Evolutionary conservation across 2,113 vertebrate genomes (phyloP), one percentile per base, ranked within the genome.

Genomic region (Xiphias gladius): DNA sequence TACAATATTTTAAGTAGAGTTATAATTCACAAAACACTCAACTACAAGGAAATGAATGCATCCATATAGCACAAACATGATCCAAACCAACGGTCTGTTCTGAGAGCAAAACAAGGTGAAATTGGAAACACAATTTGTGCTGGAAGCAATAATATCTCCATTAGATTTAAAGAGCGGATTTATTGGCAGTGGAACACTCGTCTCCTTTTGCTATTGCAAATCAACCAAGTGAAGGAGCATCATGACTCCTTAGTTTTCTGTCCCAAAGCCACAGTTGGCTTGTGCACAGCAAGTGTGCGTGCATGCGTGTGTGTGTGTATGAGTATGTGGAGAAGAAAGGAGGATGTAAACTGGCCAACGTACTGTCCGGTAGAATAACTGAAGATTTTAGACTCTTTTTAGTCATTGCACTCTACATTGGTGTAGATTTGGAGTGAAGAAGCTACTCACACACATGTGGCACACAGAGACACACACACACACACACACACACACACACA

Each of bases 61-160:
- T 30, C 10, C 46, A 35, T 64, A 41, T 28, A 43, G 43, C 28
- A n/a, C 58, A 2, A 4, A 62, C 55, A 68, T 77, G 77, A 81
- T 81, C 52, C 59, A 72, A 72, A 67, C 24, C n/a, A 67, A 61
- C 69, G 57, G 76, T 69, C 30, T 73, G 37, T 65, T 78, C 67
- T 69, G 65, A 79, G 65, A 70, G 64, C 59, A 59, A 86, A 86
- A 86, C 79, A 79, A 79, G 37, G 54, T 66, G 62, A 72, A 82
- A 75, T 70, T 71, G 71, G 54, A 83, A 75, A 79, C 63, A 39
- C 59, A 86, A 66, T 86, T 83, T 75, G 71, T 61, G 76, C 76
- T 72, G 41, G 48, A 46, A 70, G 71, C 80, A 76, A 62, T 76
- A 83, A 76, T 87, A 71, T 52, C 54, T 83, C 46, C 61, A 50